A percentile compares a stretch with the other conserved stretches of the same genome.
phyloP scores from a whole-genome alignment of 2,888 invertebrate genomes.

The Amphipyra berbera region DNA sequence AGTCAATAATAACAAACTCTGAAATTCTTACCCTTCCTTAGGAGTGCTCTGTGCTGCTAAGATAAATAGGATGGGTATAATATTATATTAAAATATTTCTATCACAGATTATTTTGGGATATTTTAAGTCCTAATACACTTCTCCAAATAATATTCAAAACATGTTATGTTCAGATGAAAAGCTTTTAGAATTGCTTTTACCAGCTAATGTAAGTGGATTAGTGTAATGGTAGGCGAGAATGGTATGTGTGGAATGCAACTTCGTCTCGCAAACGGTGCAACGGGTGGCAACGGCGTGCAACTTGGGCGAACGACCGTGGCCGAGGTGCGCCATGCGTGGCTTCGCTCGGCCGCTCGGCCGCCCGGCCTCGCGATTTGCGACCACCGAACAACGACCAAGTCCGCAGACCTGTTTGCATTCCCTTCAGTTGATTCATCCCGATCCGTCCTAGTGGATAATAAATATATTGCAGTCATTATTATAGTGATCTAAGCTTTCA shows the following conservation, averaged over 20 bases:
- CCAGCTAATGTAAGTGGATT: slow-evolving; percentile 46
- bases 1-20: slow-evolving; percentile 26
- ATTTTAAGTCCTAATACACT: slow-evolving; percentile 6
- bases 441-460: slow-evolving; percentile 8
- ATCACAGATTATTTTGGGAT: slow-evolving; percentile 20
- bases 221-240: slow-evolving; percentile 65
- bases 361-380: slow-evolving; percentile 8
- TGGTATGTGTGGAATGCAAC: slow-evolving; percentile 80
- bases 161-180: slow-evolving; percentile 25
- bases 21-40: slow-evolving; percentile 48
- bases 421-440: slow-evolving; percentile 43
- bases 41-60: too few relatives aligned
- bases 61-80: too few relatives aligned
- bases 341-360: slow-evolving; percentile 19
- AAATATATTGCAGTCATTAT: slow-evolving; percentile 15
- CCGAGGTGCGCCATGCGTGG: slow-evolving; percentile 46
- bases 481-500: too few relatives aligned
- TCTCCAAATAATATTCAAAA: slow-evolving; percentile 35
- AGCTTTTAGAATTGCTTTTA: slow-evolving; percentile 47
- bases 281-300: slow-evolving; percentile 52
- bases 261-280: slow-evolving; percentile 70
- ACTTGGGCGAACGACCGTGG: slow-evolving; percentile 75
- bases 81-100: slow-evolving; percentile 9
- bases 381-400: slow-evolving; percentile 9
- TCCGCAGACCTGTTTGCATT: slow-evolving; percentile 46